Evolutionary conservation across 1,140 invertebrate species (phyloP).

Genomic region (Drosophila miranda): DNA sequence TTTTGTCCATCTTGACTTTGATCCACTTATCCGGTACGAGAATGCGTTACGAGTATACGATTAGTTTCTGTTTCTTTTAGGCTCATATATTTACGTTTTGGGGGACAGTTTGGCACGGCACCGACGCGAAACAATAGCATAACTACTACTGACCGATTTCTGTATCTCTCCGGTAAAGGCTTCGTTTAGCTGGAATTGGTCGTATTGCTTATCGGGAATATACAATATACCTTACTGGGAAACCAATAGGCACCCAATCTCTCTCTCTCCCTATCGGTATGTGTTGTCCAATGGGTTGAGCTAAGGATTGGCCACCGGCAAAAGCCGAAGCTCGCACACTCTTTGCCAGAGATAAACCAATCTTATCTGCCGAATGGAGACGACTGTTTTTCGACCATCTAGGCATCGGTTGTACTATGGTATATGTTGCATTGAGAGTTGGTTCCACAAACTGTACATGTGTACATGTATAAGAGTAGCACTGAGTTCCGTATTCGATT

Average conservation of each 20-base stretch:
- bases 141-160: constrained; percentile 61
- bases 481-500: too few relatives aligned
- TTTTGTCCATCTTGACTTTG: constrained; percentile 37
- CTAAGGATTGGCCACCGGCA: background rate
- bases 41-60: background rate
- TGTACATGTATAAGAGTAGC: too few relatives aligned
- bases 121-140: constrained; percentile 63
- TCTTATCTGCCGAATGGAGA: background rate
- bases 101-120: constrained; percentile 35
- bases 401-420: too few relatives aligned
- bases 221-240: constrained; percentile 26
- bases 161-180: constrained; percentile 37
- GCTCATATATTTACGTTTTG: constrained; percentile 2
- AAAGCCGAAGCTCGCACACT: constrained; percentile 21
- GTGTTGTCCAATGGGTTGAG: constrained; percentile 16
- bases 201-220: constrained; percentile 53
- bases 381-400: background rate
- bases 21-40: constrained; percentile 5
- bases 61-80: background rate
- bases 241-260: constrained; percentile 34
- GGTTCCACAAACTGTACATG: too few relatives aligned
- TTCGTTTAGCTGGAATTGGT: constrained; percentile 55
- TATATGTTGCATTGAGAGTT: too few relatives aligned
- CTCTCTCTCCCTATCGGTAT: constrained; percentile 15
- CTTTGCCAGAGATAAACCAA: background rate